phyloP scores from a whole-genome alignment of 2,888 invertebrate species.

The Agonopterix subpropinquella region DNA sequence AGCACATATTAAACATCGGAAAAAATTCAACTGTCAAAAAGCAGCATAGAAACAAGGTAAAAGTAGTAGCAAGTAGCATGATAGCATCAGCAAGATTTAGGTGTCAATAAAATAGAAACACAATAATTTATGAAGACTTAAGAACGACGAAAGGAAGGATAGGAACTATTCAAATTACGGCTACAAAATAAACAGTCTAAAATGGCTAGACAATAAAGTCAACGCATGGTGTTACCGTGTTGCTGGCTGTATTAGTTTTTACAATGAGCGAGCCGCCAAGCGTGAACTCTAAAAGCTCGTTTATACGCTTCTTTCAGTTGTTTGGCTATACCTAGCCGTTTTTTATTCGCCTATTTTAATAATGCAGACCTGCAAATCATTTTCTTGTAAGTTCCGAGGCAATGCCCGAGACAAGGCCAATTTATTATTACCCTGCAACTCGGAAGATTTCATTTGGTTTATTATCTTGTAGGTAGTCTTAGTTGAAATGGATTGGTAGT shows the following conservation, averaged over 20 bases:
- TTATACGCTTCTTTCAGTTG: conserved; percentile 61
- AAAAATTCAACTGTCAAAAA: too few relatives aligned
- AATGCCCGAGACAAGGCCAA: conserved; percentile 51
- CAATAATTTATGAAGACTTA: too few relatives aligned
- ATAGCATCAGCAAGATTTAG: too few relatives aligned
- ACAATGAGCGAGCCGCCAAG: conserved; percentile 43
- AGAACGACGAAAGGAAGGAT: too few relatives aligned
- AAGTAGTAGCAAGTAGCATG: too few relatives aligned
- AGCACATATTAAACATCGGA: too few relatives aligned
- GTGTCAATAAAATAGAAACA: too few relatives aligned
- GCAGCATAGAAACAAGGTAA: too few relatives aligned
- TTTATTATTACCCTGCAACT: conserved; percentile 31
- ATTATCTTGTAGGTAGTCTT: not conserved
- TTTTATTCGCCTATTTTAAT: conserved; percentile 46
- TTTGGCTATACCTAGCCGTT: conserved; percentile 45
- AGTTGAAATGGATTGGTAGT: too few relatives aligned
- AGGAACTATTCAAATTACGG: not conserved
- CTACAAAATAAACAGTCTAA: too few relatives aligned
- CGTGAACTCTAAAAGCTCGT: conserved; percentile 70
- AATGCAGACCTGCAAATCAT: conserved; percentile 48
- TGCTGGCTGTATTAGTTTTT: conserved; percentile 42
- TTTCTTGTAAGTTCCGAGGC: conserved; percentile 41
- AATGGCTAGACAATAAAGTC: too few relatives aligned
- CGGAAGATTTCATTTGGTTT: not conserved
- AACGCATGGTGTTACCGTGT: not conserved